phyloP scores from a whole-genome alignment of 30 jellyfish, hydroid and myxozoan species.

The Rhopilema esculentum region DNA sequence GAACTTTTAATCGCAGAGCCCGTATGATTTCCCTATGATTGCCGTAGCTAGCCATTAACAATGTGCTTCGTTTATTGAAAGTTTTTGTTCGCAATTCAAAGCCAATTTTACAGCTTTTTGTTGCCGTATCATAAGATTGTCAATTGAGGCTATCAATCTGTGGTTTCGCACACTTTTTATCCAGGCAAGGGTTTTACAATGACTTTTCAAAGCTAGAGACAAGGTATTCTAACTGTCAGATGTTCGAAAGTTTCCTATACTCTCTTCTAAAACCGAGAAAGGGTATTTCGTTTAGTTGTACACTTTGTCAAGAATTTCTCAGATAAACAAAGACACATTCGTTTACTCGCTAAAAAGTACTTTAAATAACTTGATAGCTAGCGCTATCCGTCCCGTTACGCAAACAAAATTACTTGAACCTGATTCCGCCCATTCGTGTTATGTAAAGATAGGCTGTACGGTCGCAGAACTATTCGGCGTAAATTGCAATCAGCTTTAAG shows the following conservation, averaged over 20 bases:
- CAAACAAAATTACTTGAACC: not conserved
- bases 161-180: conserved; percentile 29
- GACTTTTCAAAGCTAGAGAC: conserved; percentile 19
- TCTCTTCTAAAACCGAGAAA: not conserved
- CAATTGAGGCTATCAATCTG: conserved; percentile 42
- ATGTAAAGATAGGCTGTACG: not conserved
- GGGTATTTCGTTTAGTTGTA: no score
- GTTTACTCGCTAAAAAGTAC: conserved; percentile 9
- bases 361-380: not conserved
- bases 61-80: conserved; percentile 16
- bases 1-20: not conserved
- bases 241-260: not conserved
- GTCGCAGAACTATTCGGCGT: not conserved
- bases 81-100: conserved; percentile 55
- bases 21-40: conserved; percentile 1
- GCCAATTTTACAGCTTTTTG: conserved; percentile 46
- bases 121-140: conserved; percentile 43
- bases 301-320: not conserved
- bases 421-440: not conserved
- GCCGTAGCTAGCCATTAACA: conserved; percentile 4
- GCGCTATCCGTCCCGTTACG: not conserved
- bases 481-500: not conserved
- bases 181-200: not conserved
- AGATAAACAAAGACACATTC: not conserved
- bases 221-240: not conserved